Conservation (phyloP, 2,888 invertebrate genomes). For the Caenorhabditis sp. region DNA sequence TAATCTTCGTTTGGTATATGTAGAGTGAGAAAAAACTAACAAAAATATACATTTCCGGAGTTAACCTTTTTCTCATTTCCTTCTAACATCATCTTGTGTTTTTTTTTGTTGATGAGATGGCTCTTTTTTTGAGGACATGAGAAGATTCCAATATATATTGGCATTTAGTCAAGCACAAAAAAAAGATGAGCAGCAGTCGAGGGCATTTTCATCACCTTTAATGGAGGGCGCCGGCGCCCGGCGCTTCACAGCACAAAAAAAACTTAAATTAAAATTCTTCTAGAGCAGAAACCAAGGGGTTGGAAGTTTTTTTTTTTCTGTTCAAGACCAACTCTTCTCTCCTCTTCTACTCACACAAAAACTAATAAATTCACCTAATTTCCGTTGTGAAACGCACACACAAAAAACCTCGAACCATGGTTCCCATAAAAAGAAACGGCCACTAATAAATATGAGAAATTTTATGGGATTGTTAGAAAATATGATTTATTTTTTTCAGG, state of each 20-base stretch:
- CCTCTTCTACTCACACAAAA: background rate
- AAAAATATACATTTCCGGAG: background rate
- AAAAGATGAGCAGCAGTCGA: conserved; percentile 1
- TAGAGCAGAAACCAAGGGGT: background rate
- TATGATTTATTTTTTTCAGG: conserved; percentile 19
- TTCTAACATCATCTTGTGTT: background rate
- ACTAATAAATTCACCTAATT: background rate
- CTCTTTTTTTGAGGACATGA: background rate
- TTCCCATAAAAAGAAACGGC: conserved; percentile 32
- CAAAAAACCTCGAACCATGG: background rate
- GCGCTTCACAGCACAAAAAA: background rate
- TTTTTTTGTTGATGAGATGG: background rate
- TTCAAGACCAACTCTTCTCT: too few relatives aligned
- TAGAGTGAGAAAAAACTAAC: background rate
- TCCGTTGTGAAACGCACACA: background rate
- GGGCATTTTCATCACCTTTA: conserved; percentile 44
- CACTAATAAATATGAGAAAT: conserved; percentile 38
- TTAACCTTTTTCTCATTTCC: background rate
- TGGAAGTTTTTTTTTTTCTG: background rate
- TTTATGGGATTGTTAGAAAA: background rate
- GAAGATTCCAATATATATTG: background rate
- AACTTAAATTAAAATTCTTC: background rate
- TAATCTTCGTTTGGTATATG: conserved; percentile 13
- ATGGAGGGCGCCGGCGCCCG: conserved; percentile 16
- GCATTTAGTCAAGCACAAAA: conserved; percentile 7